Evolutionary conservation across 2,113 vertebrate species (phyloP).

Genomic region (Hydrochoerus hydrochaeris): DNA sequence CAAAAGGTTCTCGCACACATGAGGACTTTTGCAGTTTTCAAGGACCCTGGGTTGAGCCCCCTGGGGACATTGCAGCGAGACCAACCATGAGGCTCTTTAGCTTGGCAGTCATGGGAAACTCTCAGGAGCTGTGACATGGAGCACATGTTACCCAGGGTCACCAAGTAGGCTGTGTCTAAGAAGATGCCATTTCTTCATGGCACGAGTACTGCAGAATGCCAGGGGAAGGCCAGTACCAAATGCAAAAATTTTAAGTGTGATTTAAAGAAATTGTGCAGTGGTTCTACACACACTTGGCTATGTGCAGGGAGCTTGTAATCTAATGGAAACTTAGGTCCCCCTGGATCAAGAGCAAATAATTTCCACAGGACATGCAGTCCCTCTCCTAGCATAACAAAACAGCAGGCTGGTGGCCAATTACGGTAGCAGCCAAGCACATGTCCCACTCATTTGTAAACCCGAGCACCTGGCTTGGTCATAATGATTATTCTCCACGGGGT

Average conservation of each 20-base stretch:
- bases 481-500: not conserved
- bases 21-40: not conserved
- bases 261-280: constrained; percentile 43
- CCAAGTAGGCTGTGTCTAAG: not conserved
- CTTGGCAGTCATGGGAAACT: not conserved
- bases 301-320: constrained; percentile 67
- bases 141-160: not conserved
- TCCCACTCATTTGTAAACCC: constrained; percentile 74
- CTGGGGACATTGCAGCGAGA: not conserved
- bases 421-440: constrained; percentile 71
- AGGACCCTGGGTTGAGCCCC: accelerated
- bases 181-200: not conserved
- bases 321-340: constrained; percentile 78
- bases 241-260: not conserved
- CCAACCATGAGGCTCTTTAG: not conserved
- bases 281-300: constrained; percentile 50
- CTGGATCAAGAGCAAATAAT: constrained; percentile 77
- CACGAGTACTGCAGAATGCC: not conserved
- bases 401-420: constrained; percentile 78
- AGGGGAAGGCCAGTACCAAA: not conserved
- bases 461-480: constrained; percentile 24
- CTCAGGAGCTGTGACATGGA: not conserved
- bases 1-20: not conserved
- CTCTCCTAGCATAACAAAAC: constrained; percentile 75
- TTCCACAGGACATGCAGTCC: constrained; percentile 80